Conservation (phyloP, 2,797 vertebrate genomes). For the Squalus acanthias region DNA sequence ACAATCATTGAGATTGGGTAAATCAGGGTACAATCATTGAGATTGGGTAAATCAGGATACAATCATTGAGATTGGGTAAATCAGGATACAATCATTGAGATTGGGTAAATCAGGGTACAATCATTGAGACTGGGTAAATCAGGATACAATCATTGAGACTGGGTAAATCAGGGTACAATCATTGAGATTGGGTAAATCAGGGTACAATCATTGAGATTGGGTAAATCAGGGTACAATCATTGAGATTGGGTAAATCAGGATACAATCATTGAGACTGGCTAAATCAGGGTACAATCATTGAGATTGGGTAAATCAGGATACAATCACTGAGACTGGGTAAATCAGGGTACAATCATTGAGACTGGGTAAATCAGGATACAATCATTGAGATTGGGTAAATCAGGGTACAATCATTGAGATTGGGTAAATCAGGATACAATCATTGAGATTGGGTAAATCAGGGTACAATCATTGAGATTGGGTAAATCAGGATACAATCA, state of each 20-base stretch:
- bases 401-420: not conserved
- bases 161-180: not conserved
- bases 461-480: no score
- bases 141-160: not conserved
- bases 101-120: not conserved
- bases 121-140: not conserved
- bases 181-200: not conserved
- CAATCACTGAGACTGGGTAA: not conserved
- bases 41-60: not conserved
- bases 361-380: not conserved
- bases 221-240: not conserved
- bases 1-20: not conserved
- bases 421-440: no score
- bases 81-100: not conserved
- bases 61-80: not conserved
- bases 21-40: not conserved
- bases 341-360: not conserved
- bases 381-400: no score
- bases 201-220: no score
- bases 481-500: no score
- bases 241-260: not conserved
- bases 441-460: no score
- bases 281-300: not conserved
- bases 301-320: not conserved
- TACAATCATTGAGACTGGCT: not conserved